phyloP scores from a whole-genome alignment of 2,888 invertebrate genomes.

The Dorcus hopei region DNA sequence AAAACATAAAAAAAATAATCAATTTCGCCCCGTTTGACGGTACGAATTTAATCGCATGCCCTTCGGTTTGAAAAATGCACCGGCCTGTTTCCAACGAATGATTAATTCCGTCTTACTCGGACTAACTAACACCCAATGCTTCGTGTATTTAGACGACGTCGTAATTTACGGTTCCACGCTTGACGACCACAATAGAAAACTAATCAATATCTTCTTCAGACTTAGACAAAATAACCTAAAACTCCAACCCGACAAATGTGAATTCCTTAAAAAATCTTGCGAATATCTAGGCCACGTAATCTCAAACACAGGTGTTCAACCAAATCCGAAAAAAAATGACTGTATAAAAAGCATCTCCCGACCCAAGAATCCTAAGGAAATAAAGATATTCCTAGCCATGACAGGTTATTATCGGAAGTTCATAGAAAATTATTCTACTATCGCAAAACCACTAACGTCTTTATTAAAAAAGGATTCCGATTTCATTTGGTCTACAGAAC shows the following conservation, averaged over 20 bases:
- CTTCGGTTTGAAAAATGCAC: background rate
- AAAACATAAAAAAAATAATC: too few species aligned
- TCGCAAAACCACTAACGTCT: slow-evolving; percentile 18
- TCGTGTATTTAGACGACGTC: slow-evolving; percentile 23
- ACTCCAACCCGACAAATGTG: too few species aligned
- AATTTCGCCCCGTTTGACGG: too few species aligned
- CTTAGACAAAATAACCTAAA: background rate
- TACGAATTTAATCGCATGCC: slow-evolving; percentile 38
- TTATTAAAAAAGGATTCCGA: slow-evolving; percentile 17
- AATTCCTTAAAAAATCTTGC: background rate
- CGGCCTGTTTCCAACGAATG: too few species aligned
- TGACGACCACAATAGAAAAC: slow-evolving; percentile 28
- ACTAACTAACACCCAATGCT: too few species aligned
- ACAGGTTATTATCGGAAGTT: slow-evolving; percentile 13
- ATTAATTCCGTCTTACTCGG: slow-evolving; percentile 10
- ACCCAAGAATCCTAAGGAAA: background rate
- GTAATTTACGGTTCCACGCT: slow-evolving; percentile 29
- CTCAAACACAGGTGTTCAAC: background rate
- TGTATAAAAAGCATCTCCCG: background rate
- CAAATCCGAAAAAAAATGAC: too few species aligned
- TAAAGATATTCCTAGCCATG: slow-evolving; percentile 8
- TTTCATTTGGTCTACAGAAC: too few species aligned
- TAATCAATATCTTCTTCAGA: slow-evolving; percentile 27
- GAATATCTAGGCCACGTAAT: background rate
- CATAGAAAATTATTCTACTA: slow-evolving; percentile 10